Base-by-base conservation (phyloP, 2,797 vertebrate species). In the Neosilurus hyrtlii region DNA sequence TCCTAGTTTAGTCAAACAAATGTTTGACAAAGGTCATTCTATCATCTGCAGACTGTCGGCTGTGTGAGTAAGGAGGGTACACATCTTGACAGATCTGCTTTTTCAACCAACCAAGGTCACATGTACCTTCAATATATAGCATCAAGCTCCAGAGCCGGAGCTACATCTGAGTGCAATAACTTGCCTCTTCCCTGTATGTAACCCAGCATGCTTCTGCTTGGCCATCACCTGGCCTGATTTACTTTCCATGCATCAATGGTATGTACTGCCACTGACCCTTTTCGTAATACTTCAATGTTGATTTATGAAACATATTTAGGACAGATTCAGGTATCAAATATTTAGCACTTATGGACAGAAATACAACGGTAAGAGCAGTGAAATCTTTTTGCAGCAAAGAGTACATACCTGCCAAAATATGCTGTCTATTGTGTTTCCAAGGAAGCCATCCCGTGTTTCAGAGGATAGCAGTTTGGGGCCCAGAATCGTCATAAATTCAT, bases 401-500 rank as follows among this genome's bases (percentile, higher is more conserved):
- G 20, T 7, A 9, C 93, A 95, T 90, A 98, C 97, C 96, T 98
- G 97, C 97, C 97, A 98, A 93, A 98, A 98, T 94, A 98, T 98
- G 92, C 96, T 97, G 86, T 98, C 97, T 93, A 98, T 98, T 83
- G 97, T 97, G 89, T 96, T 97, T 81, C 97, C 97, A 83, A 98
- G 94, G 90, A 98, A 98, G 86, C 97, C 96, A 66, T 98, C 97
- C 37, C 97, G 95, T 26, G 96, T 96, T 92, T 98, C 97, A 0
- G 96, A 97, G 0, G 96, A 98, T 77, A 98, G 94, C 73, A 98
- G 95, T 85, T 98, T 98, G 24, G 97, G 97, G 72, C 97, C 97
- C 65, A 98, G 96, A 90, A 98, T 98, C 26, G 97, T 98, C 97
- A 98, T 97, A 90, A 98, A 98, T 90, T 98, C 97, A 14, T 98